phyloP scores from a whole-genome alignment of 1,140 invertebrate species.

The Doryteuthis pealeii region DNA sequence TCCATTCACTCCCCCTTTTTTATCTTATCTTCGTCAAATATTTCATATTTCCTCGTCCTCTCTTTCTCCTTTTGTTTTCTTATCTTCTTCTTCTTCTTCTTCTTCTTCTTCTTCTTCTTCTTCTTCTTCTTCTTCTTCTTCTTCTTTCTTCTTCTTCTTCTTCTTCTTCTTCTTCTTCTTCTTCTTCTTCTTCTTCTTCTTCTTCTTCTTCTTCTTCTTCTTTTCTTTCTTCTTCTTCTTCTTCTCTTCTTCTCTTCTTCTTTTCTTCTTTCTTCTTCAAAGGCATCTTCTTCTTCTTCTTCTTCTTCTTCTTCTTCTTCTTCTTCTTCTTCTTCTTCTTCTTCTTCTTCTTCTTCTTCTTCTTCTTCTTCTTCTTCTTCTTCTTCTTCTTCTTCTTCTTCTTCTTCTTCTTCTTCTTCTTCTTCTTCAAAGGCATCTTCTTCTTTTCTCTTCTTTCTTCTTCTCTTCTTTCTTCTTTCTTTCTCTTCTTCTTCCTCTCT shows the following conservation, averaged over 20 bases:
- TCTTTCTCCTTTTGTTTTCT: too few species aligned
- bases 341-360: too few species aligned
- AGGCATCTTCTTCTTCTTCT: neutral
- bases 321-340: conserved; percentile 2
- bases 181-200: neutral
- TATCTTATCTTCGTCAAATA: neutral
- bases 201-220: neutral
- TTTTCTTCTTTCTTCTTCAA: neutral
- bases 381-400: too few species aligned
- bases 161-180: neutral
- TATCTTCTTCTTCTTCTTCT: too few species aligned
- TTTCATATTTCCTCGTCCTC: neutral
- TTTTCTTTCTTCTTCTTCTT: conserved; percentile 2
- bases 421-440: too few species aligned
- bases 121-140: neutral
- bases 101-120: neutral
- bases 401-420: too few species aligned
- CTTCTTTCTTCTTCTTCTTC: neutral
- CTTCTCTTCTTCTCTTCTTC: conserved; percentile 2
- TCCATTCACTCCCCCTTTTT: too few species aligned
- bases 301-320: conserved; percentile 1
- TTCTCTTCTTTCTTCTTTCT: too few species aligned
- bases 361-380: too few species aligned
- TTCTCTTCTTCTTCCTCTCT: too few species aligned
- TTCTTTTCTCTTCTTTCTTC: too few species aligned